A percentile compares a stretch with the other conserved stretches of the same genome.
Evolutionary conservation across 2,113 vertebrate species (phyloP).

Genomic region (Enhydra lutris): DNA sequence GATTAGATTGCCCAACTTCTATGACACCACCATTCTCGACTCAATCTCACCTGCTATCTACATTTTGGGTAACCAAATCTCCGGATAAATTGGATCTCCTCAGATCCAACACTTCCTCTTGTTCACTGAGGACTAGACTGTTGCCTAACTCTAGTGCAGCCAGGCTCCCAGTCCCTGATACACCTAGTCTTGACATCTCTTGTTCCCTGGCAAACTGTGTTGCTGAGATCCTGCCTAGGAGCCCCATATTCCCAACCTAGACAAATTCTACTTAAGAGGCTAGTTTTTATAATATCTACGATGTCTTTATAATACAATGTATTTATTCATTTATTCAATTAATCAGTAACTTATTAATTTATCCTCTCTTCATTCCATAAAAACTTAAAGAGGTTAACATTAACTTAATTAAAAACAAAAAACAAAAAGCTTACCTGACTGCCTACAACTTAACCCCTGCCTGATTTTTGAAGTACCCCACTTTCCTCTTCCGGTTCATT

Average conservation of each 20-base stretch:
- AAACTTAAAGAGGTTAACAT: neutral
- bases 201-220: neutral
- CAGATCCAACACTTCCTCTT: neutral
- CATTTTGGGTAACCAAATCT: neutral
- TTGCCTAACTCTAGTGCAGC: neutral
- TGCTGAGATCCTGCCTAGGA: neutral
- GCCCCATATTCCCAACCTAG: neutral
- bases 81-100: neutral
- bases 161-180: neutral
- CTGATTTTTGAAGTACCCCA: neutral
- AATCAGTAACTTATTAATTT: neutral
- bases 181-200: neutral
- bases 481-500: neutral
- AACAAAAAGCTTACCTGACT: neutral
- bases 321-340: neutral
- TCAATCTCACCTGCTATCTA: neutral
- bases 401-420: neutral
- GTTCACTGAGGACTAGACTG: neutral
- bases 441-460: neutral
- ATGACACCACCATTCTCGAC: neutral
- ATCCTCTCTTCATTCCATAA: constrained; percentile 11
- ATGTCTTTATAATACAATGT: neutral
- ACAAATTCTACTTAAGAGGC: neutral
- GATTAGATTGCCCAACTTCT: neutral
- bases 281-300: neutral